These are phyloP conservation scores for Chrysotoxum bicinctum DNA, from an alignment of 2,888 invertebrate species.

Conservation along the genomic window DNA sequence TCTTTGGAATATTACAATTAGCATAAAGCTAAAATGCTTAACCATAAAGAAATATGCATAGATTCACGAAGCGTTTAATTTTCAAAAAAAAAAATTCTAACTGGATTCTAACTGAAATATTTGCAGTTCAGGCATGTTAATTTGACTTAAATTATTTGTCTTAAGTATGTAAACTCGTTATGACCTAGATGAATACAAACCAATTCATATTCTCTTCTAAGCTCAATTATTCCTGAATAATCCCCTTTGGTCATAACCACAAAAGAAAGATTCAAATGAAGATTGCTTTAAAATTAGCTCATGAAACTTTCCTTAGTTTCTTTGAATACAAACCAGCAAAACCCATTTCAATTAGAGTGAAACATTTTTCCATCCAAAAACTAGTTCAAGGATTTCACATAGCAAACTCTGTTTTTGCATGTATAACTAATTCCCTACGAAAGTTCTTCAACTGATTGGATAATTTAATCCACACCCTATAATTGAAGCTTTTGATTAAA, in stretches of 20 bases:
- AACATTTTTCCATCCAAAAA: neutral
- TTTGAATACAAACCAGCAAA: neutral
- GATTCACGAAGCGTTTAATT: no score
- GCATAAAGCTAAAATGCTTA: no score
- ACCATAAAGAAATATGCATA: no score
- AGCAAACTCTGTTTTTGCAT: neutral
- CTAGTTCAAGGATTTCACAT: conserved; percentile 21
- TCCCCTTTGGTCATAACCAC: neutral
- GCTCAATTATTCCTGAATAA: no score
- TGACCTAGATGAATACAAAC: no score
- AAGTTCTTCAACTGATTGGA: conserved; percentile 25
- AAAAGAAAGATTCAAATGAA: neutral
- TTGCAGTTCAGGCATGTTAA: no score
- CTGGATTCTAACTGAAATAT: no score
- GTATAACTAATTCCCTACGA: conserved; percentile 4
- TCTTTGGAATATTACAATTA: no score
- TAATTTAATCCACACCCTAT: conserved; percentile 28
- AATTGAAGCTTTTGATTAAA: conserved; percentile 3
- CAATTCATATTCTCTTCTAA: no score
- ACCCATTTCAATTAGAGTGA: neutral
- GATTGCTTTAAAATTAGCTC: neutral
- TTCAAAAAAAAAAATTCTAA: no score
- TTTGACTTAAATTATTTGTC: no score
- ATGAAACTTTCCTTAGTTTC: neutral
- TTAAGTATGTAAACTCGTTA: no score